Percentiles rank a stretch among this genome's conserved stretches.
These are phyloP conservation scores for Yasuhikotakia modesta DNA, from an alignment of 2,797 vertebrate genomes.

Conservation along the genomic window DNA sequence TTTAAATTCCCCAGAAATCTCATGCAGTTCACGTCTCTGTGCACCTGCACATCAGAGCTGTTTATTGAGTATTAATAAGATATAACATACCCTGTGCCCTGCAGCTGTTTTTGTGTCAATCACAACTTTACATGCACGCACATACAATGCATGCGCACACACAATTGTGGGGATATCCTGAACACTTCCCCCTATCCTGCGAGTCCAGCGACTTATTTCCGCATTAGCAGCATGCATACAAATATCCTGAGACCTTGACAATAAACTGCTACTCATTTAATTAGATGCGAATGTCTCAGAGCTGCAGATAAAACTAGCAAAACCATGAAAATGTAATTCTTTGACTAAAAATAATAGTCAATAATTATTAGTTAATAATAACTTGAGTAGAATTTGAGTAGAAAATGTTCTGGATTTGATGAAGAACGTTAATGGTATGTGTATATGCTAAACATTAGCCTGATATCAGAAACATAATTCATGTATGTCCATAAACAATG, in stretches of 20 bases:
- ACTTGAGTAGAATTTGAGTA: too few relatives aligned
- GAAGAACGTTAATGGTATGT: not conserved
- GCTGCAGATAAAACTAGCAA: not conserved
- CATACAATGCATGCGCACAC: conserved; percentile 12
- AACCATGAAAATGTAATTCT: too few relatives aligned
- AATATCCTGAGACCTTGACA: not conserved
- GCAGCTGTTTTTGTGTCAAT: conserved; percentile 20
- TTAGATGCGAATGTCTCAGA: conserved; percentile 6
- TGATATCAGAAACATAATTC: not conserved
- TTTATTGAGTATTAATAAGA: conserved; percentile 4
- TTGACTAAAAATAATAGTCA: too few relatives aligned
- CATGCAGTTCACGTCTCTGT: not conserved
- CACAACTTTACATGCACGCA: conserved; percentile 7
- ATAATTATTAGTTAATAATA: too few relatives aligned
- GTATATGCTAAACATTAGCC: not conserved
- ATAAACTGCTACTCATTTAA: conserved; percentile 18
- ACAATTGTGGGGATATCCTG: conserved; percentile 27
- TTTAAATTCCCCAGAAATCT: too few relatives aligned
- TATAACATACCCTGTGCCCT: not conserved
- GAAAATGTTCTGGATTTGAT: not conserved
- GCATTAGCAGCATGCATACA: conserved; percentile 5
- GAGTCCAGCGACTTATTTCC: conserved; percentile 35
- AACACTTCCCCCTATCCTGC: conserved; percentile 36
- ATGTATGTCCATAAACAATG: not conserved
- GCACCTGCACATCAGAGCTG: not conserved